These are phyloP conservation scores for Hycleus phaleratus DNA, from an alignment of 1,140 invertebrate genomes.

Conservation along the genomic window DNA sequence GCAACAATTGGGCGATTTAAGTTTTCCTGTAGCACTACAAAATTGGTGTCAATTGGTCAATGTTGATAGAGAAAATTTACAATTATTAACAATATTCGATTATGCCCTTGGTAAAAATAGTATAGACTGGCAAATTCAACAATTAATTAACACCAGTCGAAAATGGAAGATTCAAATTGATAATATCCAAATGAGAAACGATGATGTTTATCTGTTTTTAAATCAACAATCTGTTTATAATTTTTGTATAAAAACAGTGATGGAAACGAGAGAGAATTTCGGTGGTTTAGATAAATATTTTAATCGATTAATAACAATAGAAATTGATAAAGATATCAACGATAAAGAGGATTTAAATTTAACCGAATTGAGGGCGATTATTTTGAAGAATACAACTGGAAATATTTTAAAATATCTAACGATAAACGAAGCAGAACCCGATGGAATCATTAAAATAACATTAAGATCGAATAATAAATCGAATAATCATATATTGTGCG, in stretches of 20 bases:
- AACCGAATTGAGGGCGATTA: conserved; percentile 23
- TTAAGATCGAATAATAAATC: conserved; percentile 14
- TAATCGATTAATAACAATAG: conserved; percentile 8
- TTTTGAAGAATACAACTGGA: conserved; percentile 14
- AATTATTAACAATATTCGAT: conserved; percentile 19
- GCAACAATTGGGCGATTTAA: conserved; percentile 32
- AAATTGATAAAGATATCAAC: conserved; percentile 1
- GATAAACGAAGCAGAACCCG: not conserved
- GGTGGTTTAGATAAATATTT: conserved; percentile 9
- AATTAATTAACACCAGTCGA: conserved; percentile 11
- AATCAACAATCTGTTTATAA: not conserved
- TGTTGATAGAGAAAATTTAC: not conserved
- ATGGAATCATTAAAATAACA: conserved; percentile 6
- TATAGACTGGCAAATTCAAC: conserved; percentile 4
- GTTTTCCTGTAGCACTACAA: conserved; percentile 29
- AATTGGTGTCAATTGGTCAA: conserved; percentile 27
- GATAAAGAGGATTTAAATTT: conserved; percentile 15
- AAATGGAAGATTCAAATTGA: conserved; percentile 21
- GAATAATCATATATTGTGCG: conserved; percentile 23
- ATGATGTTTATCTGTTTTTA: conserved; percentile 27
- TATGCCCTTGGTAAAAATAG: conserved; percentile 6
- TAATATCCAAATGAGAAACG: conserved; percentile 19
- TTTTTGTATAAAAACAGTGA: conserved; percentile 13
- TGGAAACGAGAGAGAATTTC: conserved; percentile 17
- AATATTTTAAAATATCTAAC: not conserved